These are phyloP conservation scores for Cheilosia urbana DNA, from an alignment of 2,888 invertebrate species.

Conservation along the genomic window DNA sequence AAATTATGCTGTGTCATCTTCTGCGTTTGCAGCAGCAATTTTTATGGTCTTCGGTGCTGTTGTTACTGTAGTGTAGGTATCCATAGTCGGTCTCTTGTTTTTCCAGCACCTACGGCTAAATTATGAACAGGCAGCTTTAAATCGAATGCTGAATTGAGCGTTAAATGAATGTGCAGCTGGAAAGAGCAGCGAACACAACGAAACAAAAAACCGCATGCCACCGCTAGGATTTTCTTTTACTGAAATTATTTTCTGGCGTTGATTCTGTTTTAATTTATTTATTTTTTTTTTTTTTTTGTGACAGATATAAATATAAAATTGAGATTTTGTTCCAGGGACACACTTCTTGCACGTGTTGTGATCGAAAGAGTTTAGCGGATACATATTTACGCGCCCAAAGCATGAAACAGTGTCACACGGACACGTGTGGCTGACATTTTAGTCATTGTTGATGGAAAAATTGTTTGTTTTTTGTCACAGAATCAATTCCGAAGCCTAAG, in stretches of 20 bases:
- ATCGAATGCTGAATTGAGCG: conserved; percentile 52
- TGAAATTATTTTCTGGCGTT: not conserved
- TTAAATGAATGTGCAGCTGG: conserved; percentile 41
- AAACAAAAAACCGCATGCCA: conserved; percentile 20
- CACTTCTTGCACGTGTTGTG: conserved; percentile 63
- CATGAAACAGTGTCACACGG: conserved; percentile 24
- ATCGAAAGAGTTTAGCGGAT: conserved; percentile 21
- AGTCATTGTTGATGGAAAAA: too few relatives aligned
- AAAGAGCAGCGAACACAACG: not conserved
- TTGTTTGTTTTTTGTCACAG: too few relatives aligned
- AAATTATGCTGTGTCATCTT: conserved; percentile 55
- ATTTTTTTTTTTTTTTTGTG: conserved; percentile 1
- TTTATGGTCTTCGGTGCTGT: conserved; percentile 10
- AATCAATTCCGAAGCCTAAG: too few relatives aligned
- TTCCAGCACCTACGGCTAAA: not conserved
- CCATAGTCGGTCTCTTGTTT: not conserved
- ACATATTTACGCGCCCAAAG: conserved; percentile 37
- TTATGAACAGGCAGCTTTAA: conserved; percentile 5
- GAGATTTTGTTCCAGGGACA: conserved; percentile 27
- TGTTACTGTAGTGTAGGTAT: not conserved
- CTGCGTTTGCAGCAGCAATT: conserved; percentile 7
- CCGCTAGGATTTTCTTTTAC: conserved; percentile 39
- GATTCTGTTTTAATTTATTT: not conserved
- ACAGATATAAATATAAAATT: conserved; percentile 47
- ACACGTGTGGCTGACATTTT: too few relatives aligned